phyloP scores from a whole-genome alignment of 30 jellyfish, hydroid and myxozoan genomes.

The Cassiopea andromeda region DNA sequence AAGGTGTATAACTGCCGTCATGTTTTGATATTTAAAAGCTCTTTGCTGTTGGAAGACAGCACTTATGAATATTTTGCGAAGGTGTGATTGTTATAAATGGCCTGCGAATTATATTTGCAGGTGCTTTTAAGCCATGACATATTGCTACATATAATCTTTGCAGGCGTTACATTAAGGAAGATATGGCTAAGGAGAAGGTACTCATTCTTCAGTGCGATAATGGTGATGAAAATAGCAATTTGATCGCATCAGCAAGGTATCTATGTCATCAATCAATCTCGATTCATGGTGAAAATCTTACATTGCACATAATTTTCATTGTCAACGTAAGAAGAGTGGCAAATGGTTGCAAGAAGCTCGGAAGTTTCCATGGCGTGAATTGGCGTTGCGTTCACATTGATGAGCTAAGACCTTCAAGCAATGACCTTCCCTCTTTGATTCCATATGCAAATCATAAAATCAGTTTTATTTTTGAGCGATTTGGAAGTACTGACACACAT shows the following conservation, averaged over 20 bases:
- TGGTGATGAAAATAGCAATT: conserved; percentile 57
- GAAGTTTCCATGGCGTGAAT: conserved; percentile 57
- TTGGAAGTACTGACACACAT: neutral
- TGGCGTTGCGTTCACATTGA: conserved; percentile 80
- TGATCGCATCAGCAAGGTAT: conserved; percentile 78
- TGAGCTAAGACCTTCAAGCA: conserved; percentile 73
- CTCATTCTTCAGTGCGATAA: conserved; percentile 66
- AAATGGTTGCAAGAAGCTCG: conserved; percentile 43
- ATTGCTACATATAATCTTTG: too few relatives aligned
- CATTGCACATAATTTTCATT: conserved; percentile 39
- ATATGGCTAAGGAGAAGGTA: neutral
- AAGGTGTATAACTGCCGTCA: too few relatives aligned
- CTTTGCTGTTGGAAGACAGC: too few relatives aligned
- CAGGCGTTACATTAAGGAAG: conserved; percentile 47
- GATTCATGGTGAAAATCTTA: neutral
- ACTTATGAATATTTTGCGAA: too few relatives aligned
- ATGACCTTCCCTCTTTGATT: conserved; percentile 59
- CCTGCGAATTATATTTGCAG: too few relatives aligned
- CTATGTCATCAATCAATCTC: conserved; percentile 47
- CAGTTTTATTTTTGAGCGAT: conserved; percentile 23
- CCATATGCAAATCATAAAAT: conserved; percentile 31
- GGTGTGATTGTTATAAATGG: too few relatives aligned
- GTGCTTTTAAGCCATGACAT: too few relatives aligned
- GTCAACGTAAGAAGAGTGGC: conserved; percentile 55
- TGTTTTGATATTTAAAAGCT: too few relatives aligned